Evolutionary conservation across 1,140 invertebrate genomes (phyloP).

Genomic region (Arctopsyche grandis): DNA sequence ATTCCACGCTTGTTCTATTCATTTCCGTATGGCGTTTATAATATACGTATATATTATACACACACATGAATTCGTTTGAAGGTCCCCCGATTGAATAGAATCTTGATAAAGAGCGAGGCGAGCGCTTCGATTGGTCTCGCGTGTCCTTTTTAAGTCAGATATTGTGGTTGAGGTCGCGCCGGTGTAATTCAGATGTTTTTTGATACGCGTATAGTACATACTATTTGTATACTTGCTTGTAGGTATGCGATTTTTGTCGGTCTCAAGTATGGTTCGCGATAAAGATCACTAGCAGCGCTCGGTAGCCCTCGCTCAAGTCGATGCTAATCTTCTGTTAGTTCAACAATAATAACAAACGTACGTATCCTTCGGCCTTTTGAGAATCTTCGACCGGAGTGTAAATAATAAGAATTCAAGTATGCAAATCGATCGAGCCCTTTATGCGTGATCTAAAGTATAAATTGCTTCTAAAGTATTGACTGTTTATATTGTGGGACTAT

Average conservation of each 20-base stretch:
- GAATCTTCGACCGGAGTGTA: background rate
- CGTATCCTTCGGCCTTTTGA: slow-evolving; percentile 1
- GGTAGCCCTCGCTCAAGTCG: background rate
- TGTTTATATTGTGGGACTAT: no score
- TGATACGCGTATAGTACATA: slow-evolving; percentile 8
- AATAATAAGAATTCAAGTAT: background rate
- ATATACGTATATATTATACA: background rate
- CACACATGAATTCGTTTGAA: background rate
- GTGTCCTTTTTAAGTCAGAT: slow-evolving; percentile 23
- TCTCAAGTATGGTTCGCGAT: background rate
- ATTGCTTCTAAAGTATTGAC: no score
- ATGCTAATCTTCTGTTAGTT: background rate
- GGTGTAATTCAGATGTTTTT: slow-evolving; percentile 25
- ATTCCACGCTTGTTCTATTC: background rate
- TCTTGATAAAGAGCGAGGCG: slow-evolving; percentile 21
- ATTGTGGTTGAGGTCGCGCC: slow-evolving; percentile 20
- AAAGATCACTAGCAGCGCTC: background rate
- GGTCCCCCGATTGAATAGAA: background rate
- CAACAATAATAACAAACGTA: background rate
- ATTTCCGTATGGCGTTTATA: background rate
- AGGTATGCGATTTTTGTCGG: background rate
- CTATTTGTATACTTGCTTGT: background rate
- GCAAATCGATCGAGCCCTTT: background rate
- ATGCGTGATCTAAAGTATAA: no score
- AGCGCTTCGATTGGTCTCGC: slow-evolving; percentile 6